A percentile compares a stretch with the other conserved stretches of the same genome.
These are phyloP conservation scores for Dallia pectoralis DNA, from an alignment of 2,797 vertebrate species.

Conservation along the genomic window DNA sequence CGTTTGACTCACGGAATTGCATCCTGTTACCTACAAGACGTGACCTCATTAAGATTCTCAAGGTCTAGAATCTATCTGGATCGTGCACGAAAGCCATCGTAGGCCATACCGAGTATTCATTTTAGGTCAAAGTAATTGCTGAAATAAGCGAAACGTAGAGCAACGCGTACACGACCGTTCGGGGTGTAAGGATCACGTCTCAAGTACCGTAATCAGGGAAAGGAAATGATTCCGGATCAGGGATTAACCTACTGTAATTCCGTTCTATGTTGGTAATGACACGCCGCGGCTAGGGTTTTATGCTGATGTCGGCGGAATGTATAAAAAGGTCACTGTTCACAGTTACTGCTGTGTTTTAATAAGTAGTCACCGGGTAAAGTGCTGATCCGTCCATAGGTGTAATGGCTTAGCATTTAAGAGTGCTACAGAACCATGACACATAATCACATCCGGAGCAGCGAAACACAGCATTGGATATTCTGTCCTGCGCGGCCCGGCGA, in stretches of 20 bases:
- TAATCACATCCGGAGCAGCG: background rate
- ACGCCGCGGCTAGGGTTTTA: background rate
- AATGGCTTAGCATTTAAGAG: constrained; percentile 38
- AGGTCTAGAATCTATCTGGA: too few relatives aligned
- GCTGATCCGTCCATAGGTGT: constrained; percentile 32
- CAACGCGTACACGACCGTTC: background rate
- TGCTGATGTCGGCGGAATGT: background rate
- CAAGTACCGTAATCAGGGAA: background rate
- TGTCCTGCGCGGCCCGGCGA: background rate
- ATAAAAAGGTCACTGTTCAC: background rate
- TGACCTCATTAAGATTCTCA: too few relatives aligned
- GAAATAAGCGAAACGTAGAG: background rate
- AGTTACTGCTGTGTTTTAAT: background rate
- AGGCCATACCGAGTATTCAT: background rate
- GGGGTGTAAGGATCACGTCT: background rate
- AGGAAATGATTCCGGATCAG: background rate
- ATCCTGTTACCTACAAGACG: too few relatives aligned
- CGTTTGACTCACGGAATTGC: too few relatives aligned
- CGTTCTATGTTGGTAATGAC: background rate
- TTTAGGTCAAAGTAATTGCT: background rate
- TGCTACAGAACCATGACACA: background rate
- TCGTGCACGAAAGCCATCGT: background rate
- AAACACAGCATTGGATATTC: background rate
- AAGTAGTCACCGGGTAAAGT: constrained; percentile 21
- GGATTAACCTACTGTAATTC: background rate